These are phyloP conservation scores for Dione vanillae DNA, from an alignment of 2,888 invertebrate species.

Conservation along the genomic window DNA sequence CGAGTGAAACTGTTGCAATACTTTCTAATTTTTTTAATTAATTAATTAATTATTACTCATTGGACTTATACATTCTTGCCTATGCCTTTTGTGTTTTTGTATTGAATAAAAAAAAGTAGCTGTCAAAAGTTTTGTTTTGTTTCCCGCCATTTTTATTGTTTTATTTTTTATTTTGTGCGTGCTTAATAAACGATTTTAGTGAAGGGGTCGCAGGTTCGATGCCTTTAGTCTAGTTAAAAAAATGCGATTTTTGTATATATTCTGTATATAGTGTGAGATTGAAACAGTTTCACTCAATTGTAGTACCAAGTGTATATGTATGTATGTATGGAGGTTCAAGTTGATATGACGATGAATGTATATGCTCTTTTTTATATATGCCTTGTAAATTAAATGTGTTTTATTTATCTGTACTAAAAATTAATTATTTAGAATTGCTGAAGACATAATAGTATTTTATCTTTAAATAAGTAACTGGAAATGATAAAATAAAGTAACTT, in stretches of 20 bases:
- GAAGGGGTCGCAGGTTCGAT: not conserved
- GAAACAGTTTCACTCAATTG: conserved; percentile 25
- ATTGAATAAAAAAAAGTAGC: too few species aligned
- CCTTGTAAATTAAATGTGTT: not conserved
- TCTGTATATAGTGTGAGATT: conserved; percentile 18
- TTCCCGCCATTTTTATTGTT: too few species aligned
- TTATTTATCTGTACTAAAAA: not conserved
- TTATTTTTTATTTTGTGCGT: too few species aligned
- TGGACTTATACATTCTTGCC: too few species aligned
- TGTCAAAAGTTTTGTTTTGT: too few species aligned
- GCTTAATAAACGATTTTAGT: not conserved
- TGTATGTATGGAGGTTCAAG: conserved; percentile 8
- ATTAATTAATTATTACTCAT: not conserved
- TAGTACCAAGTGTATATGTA: conserved; percentile 10
- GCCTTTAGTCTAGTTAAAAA: not conserved
- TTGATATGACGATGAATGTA: not conserved
- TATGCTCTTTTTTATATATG: not conserved
- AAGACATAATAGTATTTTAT: too few species aligned
- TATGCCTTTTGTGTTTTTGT: too few species aligned
- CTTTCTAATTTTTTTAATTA: not conserved
- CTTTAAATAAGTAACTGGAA: too few species aligned
- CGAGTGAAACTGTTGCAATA: conserved; percentile 39
- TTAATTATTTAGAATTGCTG: too few species aligned
- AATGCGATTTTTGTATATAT: not conserved
- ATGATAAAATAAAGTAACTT: too few species aligned